Evolutionary conservation across 2,113 vertebrate genomes (phyloP).

Genomic region (Taxidea taxus): DNA sequence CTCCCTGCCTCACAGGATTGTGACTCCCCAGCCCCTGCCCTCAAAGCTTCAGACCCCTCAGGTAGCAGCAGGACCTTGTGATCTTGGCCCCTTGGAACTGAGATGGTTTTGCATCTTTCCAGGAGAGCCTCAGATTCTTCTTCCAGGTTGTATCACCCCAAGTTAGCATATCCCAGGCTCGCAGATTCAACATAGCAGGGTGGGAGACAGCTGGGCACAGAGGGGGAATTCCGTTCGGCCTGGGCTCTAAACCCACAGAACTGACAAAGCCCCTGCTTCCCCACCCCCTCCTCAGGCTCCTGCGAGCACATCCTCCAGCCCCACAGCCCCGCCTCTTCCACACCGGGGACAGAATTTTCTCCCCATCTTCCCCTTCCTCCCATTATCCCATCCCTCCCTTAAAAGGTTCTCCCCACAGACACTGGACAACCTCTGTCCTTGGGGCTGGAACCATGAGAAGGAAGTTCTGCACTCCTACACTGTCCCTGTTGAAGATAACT

Average conservation of each 20-base stretch:
- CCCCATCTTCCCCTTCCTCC: constrained; percentile 8
- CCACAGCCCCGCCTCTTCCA: constrained; percentile 22
- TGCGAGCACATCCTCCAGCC: constrained; percentile 52
- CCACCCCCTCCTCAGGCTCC: constrained; percentile 77
- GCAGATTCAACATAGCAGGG: constrained; percentile 73
- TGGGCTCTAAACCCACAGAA: constrained; percentile 62
- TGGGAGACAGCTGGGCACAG: constrained; percentile 70
- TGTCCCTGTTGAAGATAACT: constrained; percentile 81
- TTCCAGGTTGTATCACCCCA: constrained; percentile 63
- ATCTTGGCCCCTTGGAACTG: constrained; percentile 60
- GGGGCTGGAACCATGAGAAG: constrained; percentile 68
- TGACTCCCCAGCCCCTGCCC: constrained; percentile 66
- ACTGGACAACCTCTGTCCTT: constrained; percentile 63
- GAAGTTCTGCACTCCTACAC: constrained; percentile 74
- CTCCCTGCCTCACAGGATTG: constrained; percentile 36
- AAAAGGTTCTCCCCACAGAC: constrained; percentile 69
- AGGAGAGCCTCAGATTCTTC: constrained; percentile 61
- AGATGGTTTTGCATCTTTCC: constrained; percentile 69
- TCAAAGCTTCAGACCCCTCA: constrained; percentile 78
- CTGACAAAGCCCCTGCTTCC: constrained; percentile 75
- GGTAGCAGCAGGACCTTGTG: constrained; percentile 70
- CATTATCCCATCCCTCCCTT: not conserved
- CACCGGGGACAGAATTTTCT: not conserved
- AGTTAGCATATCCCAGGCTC: constrained; percentile 70
- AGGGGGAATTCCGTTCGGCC: constrained; percentile 45